Evolutionary conservation across 2,113 vertebrate genomes (phyloP).

Genomic region (Willisornis vidua): DNA sequence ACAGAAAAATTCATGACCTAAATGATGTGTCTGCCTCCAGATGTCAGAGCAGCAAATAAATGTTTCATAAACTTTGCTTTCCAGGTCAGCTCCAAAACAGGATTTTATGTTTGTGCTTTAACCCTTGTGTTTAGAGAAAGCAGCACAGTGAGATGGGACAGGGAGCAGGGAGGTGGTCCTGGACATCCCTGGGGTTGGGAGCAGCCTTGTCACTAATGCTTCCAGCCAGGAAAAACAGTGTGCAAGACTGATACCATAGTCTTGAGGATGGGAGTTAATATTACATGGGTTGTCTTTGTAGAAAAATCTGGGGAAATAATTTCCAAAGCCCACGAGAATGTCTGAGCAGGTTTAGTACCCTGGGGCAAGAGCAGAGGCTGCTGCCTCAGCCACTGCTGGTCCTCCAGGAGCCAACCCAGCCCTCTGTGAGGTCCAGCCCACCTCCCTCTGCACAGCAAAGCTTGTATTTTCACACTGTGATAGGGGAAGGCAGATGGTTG

Average conservation of each 20-base stretch:
- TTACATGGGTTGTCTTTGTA: neutral
- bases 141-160: fast-evolving
- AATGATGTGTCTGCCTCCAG: constrained; percentile 27
- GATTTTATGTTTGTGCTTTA: neutral
- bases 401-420: neutral
- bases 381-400: fast-evolving
- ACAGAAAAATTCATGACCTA: constrained; percentile 33
- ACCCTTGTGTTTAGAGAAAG: neutral
- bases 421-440: neutral
- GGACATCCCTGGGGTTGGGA: no score
- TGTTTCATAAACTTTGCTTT: constrained; percentile 50
- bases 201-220: fast-evolving
- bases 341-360: neutral
- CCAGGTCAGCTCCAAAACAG: neutral
- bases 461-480: neutral
- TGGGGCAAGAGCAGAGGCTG: neutral
- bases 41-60: constrained; percentile 25
- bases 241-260: neutral
- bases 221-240: neutral
- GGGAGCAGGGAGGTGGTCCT: neutral
- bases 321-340: neutral
- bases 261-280: neutral
- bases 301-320: neutral
- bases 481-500: neutral
- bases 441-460: neutral